Percentiles rank a stretch among this genome's conserved stretches.
These are phyloP conservation scores for Drosophila triauraria DNA, from an alignment of 1,140 invertebrate genomes.

Conservation along the genomic window DNA sequence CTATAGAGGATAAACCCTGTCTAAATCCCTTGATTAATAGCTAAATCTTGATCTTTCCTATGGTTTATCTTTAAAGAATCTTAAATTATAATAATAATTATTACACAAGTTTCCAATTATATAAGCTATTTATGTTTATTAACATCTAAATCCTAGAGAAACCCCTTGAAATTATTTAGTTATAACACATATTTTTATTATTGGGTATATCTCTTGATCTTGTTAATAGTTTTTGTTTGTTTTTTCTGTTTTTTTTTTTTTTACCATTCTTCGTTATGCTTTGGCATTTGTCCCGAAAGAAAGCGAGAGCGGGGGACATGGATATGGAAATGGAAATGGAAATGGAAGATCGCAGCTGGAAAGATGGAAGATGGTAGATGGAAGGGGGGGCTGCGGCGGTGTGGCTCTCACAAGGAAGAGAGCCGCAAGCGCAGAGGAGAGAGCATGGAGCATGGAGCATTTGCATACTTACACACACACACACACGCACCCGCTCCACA, in stretches of 20 bases:
- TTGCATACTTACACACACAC: background rate
- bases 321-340: constrained; percentile 28
- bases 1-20: too few species aligned
- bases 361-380: constrained; percentile 35
- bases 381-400: background rate
- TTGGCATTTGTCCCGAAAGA: constrained; percentile 53
- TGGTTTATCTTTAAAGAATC: background rate
- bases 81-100: too few species aligned
- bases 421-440: constrained; percentile 23
- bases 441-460: background rate
- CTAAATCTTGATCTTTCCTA: background rate
- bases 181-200: background rate
- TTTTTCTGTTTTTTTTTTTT: constrained; percentile 1
- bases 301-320: constrained; percentile 68
- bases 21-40: background rate
- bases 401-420: constrained; percentile 55
- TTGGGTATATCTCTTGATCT: constrained; percentile 4
- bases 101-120: background rate
- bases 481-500: too few species aligned
- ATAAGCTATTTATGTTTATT: background rate
- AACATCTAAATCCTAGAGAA: background rate
- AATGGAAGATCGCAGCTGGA: constrained; percentile 4
- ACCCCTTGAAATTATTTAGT: background rate
- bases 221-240: constrained; percentile 10
- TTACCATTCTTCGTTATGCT: constrained; percentile 22